Evolutionary conservation across 1,140 invertebrate species (phyloP).

Genomic region (Oreohelix idahoensis): DNA sequence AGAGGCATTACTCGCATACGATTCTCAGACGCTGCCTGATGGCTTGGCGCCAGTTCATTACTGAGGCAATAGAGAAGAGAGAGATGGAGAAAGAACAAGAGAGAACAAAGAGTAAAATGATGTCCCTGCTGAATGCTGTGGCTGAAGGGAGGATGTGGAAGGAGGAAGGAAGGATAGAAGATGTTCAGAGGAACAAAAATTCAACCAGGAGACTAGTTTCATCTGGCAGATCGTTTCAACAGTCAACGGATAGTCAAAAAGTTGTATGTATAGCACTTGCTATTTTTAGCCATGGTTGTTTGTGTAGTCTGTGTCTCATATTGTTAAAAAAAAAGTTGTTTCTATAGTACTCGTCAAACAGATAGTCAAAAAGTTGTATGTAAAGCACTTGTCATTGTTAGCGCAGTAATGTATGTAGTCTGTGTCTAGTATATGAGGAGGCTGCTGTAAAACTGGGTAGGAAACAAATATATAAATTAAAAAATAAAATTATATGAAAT

Average conservation of each 20-base stretch:
- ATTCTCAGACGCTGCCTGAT: conserved; percentile 62
- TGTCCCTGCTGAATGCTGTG: conserved; percentile 64
- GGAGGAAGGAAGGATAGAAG: conserved; percentile 17
- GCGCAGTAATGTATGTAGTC: too few species aligned
- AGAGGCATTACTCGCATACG: conserved; percentile 51
- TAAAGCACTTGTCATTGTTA: too few species aligned
- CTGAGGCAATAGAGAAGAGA: conserved; percentile 54
- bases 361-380: conserved; percentile 3
- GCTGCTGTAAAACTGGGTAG: too few species aligned
- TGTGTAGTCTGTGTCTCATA: too few species aligned
- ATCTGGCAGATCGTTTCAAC: not conserved
- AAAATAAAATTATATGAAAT: too few species aligned
- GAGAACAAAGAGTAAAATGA: conserved; percentile 68
- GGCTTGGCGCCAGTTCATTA: conserved; percentile 64
- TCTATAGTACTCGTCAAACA: too few species aligned
- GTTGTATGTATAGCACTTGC: not conserved
- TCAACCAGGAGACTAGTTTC: conserved; percentile 15
- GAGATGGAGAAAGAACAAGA: conserved; percentile 59
- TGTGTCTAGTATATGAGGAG: too few species aligned
- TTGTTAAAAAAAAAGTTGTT: too few species aligned
- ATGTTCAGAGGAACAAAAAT: not conserved
- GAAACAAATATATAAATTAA: too few species aligned
- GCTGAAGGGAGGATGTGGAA: conserved; percentile 57
- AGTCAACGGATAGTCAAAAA: not conserved
- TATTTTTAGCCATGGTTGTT: too few species aligned